phyloP scores from a whole-genome alignment of 2,797 vertebrate genomes.

The Knipowitschia caucasica region DNA sequence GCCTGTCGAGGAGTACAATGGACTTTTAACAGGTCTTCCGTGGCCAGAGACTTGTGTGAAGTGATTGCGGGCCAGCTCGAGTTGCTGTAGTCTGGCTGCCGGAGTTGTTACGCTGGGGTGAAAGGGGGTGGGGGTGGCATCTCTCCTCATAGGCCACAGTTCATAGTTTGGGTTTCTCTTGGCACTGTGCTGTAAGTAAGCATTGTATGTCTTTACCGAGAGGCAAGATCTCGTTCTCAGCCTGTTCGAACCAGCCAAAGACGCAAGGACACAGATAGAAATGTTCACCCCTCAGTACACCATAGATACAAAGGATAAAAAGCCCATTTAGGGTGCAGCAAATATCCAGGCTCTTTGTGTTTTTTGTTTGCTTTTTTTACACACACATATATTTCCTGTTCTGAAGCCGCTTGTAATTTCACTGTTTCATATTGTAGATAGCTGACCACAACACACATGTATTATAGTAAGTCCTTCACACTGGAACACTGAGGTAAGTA shows the following conservation, averaged over 20 bases:
- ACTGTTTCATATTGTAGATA: constrained; percentile 79
- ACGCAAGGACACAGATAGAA: constrained; percentile 61
- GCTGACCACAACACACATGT: constrained; percentile 79
- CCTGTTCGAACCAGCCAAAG: constrained; percentile 34
- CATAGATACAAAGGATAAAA: constrained; percentile 79
- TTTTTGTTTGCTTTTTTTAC: constrained; percentile 55
- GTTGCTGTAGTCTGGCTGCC: constrained; percentile 16
- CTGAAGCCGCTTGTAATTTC: constrained; percentile 71
- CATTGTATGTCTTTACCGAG: constrained; percentile 46
- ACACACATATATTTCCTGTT: constrained; percentile 73
- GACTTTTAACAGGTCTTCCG: constrained; percentile 34
- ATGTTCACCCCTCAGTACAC: constrained; percentile 67
- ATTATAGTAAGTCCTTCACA: constrained; percentile 76
- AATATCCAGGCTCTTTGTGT: constrained; percentile 80
- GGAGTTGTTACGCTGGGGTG: constrained; percentile 41
- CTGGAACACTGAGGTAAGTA: constrained; percentile 87
- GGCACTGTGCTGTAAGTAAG: constrained; percentile 65
- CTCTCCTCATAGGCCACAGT: constrained; percentile 52
- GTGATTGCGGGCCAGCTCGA: constrained; percentile 36
- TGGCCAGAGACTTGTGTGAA: constrained; percentile 37
- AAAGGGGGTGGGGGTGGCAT: constrained; percentile 36
- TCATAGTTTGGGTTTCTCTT: constrained; percentile 54
- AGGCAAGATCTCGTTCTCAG: constrained; percentile 38
- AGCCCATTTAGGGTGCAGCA: constrained; percentile 82
- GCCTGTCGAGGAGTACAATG: constrained; percentile 30